Evolutionary conservation across 2,888 invertebrate species (phyloP).

Genomic region (Yponomeuta malinellus): DNA sequence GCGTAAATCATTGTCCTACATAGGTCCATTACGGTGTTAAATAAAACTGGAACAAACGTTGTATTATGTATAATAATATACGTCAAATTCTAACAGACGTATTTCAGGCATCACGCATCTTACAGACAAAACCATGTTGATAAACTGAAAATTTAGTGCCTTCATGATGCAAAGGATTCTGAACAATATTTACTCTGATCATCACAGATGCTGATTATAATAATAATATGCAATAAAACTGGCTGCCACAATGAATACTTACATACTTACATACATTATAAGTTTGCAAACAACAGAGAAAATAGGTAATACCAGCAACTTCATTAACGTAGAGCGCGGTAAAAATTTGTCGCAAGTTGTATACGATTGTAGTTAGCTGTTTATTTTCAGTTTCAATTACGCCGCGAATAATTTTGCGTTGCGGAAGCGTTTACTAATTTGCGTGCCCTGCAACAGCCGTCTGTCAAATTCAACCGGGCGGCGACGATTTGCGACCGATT

Average conservation of each 20-base stretch:
- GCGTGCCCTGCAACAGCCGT: slow-evolving; percentile 34
- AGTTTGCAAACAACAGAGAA: neutral
- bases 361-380: neutral
- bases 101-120: too few species aligned
- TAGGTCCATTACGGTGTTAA: too few species aligned
- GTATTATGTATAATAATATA: too few species aligned
- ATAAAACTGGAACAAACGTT: too few species aligned
- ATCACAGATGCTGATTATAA: too few species aligned
- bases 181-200: too few species aligned
- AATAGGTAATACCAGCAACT: neutral
- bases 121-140: too few species aligned
- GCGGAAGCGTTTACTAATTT: slow-evolving; percentile 53
- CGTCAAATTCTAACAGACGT: too few species aligned
- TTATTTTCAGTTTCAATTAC: slow-evolving; percentile 1
- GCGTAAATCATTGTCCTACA: too few species aligned
- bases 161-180: too few species aligned
- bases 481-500: slow-evolving; percentile 32
- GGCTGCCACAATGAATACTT: neutral
- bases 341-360: neutral
- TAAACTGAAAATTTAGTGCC: too few species aligned
- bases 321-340: neutral
- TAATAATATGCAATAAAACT: too few species aligned
- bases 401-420: slow-evolving; percentile 34
- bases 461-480: slow-evolving; percentile 38
- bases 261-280: neutral